A percentile compares a stretch with the other conserved stretches of the same genome.
Conservation (phyloP, 2,113 vertebrate species). For the Myiozetetes cayanensis region DNA sequence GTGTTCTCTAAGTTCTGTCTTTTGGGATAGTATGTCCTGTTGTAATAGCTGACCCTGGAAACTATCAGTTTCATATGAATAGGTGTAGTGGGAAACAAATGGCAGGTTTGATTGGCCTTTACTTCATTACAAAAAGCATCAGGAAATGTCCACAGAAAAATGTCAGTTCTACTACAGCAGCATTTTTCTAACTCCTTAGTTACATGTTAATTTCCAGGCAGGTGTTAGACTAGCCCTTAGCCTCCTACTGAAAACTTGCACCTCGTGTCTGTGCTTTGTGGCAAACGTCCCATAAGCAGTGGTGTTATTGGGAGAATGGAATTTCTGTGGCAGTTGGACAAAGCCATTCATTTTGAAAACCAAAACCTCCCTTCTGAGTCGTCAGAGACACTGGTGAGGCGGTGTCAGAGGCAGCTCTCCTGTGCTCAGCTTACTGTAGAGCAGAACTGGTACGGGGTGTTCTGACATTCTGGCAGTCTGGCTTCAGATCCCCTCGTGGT, state of each 20-base stretch:
- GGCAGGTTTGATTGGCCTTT: neutral
- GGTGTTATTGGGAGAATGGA: neutral
- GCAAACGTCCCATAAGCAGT: neutral
- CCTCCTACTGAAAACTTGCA: neutral
- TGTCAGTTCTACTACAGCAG: neutral
- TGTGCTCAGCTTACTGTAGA: neutral
- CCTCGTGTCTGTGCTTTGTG: neutral
- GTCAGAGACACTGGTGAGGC: neutral
- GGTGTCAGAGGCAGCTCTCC: neutral
- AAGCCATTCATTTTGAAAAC: neutral
- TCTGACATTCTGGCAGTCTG: neutral
- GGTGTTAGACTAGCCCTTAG: neutral
- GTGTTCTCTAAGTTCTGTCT: neutral
- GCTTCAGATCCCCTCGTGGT: neutral
- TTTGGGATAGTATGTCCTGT: neutral
- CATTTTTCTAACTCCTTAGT: neutral
- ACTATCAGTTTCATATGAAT: neutral
- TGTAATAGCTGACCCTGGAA: neutral
- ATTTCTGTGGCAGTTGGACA: neutral
- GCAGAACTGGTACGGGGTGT: neutral
- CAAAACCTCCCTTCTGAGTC: neutral
- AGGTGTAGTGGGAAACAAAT: neutral
- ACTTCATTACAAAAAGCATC: neutral
- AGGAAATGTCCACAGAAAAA: neutral
- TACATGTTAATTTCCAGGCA: neutral